These are phyloP conservation scores for Camponotus pennsylvanicus DNA, from an alignment of 1,140 invertebrate species.

Conservation along the genomic window DNA sequence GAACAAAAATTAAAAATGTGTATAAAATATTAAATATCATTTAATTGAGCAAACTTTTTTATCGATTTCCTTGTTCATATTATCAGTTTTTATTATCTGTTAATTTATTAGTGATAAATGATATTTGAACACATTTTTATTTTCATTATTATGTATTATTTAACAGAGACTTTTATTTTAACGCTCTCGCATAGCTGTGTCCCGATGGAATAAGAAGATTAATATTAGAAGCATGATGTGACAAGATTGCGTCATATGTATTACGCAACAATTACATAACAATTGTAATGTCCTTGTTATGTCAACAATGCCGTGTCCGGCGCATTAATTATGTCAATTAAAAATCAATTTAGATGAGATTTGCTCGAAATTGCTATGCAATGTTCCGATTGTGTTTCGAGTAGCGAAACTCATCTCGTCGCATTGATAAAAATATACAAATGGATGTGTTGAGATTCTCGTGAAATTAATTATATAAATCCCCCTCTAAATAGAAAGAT, in stretches of 20 bases:
- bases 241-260: slow-evolving; percentile 26
- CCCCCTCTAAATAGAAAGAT: neutral
- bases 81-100: neutral
- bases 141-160: slow-evolving; percentile 13
- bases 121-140: slow-evolving; percentile 14
- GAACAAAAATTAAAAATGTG: neutral
- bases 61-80: neutral
- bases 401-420: slow-evolving; percentile 20
- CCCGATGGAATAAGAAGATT: slow-evolving; percentile 13
- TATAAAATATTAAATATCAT: neutral
- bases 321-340: slow-evolving; percentile 53
- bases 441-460: neutral
- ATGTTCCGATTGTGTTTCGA: slow-evolving; percentile 3
- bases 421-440: neutral
- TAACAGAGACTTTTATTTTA: slow-evolving; percentile 39
- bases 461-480: neutral
- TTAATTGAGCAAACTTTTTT: neutral
- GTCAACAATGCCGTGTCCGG: slow-evolving; percentile 17
- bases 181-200: neutral
- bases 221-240: slow-evolving; percentile 32
- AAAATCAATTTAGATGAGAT: slow-evolving; percentile 59
- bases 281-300: slow-evolving; percentile 25
- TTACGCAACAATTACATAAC: slow-evolving; percentile 27
- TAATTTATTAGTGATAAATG: neutral
- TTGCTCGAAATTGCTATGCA: slow-evolving; percentile 35